Base-by-base conservation (phyloP, 2,888 invertebrate species). In the Megaustenia siamemsis region DNA sequence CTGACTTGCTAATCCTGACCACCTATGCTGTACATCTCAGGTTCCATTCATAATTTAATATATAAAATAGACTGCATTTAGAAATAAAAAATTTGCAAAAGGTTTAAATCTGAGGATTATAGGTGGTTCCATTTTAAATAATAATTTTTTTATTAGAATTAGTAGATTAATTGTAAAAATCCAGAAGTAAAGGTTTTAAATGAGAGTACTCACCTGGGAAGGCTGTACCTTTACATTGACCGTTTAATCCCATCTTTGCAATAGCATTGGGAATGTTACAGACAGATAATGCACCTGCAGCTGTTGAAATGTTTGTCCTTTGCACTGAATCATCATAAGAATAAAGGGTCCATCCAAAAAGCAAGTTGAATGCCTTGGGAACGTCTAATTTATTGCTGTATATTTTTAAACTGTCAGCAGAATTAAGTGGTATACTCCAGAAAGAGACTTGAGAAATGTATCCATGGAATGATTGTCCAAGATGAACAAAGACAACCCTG, bases 381-480 rank as follows among this genome's bases (percentile, higher is more conserved):
- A 81, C 40, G 18, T 18, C 71, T 15, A 73, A 28, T 45, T 73
- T 73, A 45, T 75, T n/a, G 6, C 28, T 38, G 12, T 32, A 63
- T 28, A 83, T 76, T 40, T 28, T 3, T 45, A 35, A 60, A 28
- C n/a, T 12, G 10, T 84, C 73, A 6, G 24, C 10, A 35, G 21
- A 10, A 35, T 28, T 63, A 18, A 84, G 73, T 12, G 28, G 79
- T 21, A 63, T 12, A 32, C 63, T 79, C 84, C 84, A 84, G 1
- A 84, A 32, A 32, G 60, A 56, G 10, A 84, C 79, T 73, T 84
- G 79, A 10, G 79, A 79, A 43, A 84, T 79, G 66, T 84, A 84
- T 28, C 84, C 84, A 71, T 24, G 38, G 80, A 84, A 84, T 43
- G 69, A 71, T 56, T 84, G 43, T n/a, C 84, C 84, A 56, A 84